These are phyloP conservation scores for Thamnophis sirtalis DNA, from an alignment of 2,113 vertebrate genomes.

Conservation along the genomic window DNA sequence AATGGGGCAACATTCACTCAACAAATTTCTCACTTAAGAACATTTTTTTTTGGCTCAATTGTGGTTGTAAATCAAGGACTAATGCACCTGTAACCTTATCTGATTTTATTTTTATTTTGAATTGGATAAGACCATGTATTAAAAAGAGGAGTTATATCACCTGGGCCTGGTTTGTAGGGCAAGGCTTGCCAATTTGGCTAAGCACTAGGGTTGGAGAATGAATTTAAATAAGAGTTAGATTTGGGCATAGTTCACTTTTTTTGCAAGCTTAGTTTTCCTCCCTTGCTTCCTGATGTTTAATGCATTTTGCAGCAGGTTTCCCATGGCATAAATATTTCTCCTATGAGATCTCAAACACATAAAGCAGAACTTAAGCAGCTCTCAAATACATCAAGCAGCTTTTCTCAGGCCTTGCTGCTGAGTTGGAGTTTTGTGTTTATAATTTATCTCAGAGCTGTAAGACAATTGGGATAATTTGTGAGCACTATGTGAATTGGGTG, in stretches of 20 bases:
- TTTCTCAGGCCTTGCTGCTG: background rate
- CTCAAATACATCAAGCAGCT: background rate
- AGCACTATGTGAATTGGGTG: background rate
- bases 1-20: no score
- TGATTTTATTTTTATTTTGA: background rate
- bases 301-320: background rate
- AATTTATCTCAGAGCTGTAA: slow-evolving; percentile 12
- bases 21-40: no score
- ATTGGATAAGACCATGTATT: background rate
- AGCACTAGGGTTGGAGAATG: background rate
- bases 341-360: background rate
- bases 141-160: background rate
- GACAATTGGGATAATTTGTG: slow-evolving; percentile 6
- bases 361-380: background rate
- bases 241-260: background rate
- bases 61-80: no score
- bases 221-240: background rate
- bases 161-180: rapidly evolving
- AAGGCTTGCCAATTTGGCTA: background rate
- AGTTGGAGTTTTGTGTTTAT: background rate
- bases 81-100: background rate
- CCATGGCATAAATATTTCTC: background rate
- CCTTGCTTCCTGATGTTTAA: background rate
- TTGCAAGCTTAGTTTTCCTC: background rate
- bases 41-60: no score